Percentiles rank a stretch among this genome's conserved stretches.
phyloP scores from a whole-genome alignment of 53 echinoderm and acorn worm genomes.

The Pentamera pediparva region DNA sequence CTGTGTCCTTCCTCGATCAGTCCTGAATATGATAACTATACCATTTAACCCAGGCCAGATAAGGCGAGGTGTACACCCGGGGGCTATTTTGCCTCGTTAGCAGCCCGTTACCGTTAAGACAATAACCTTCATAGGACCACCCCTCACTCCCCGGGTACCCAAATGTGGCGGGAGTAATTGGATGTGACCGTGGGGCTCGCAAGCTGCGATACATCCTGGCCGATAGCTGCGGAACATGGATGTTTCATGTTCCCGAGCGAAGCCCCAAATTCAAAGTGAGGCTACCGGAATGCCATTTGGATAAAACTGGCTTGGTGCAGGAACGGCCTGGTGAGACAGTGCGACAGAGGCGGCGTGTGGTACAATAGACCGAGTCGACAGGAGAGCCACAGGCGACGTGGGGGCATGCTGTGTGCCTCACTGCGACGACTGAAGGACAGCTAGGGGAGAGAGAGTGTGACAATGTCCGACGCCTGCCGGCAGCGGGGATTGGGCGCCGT shows the following conservation, averaged over 20 bases:
- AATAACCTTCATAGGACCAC: constrained; percentile 3
- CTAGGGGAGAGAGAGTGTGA: constrained; percentile 4
- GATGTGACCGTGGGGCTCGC: neutral
- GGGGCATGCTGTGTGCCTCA: neutral
- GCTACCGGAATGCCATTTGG: constrained; percentile 15
- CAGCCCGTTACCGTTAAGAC: constrained; percentile 21
- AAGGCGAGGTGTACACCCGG: neutral
- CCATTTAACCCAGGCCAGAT: neutral
- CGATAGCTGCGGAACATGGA: constrained; percentile 2
- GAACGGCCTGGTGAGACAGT: too few relatives aligned
- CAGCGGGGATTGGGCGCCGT: constrained; percentile 15
- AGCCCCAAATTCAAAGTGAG: constrained; percentile 12
- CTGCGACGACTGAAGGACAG: neutral
- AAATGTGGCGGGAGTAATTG: neutral
- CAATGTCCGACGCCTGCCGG: constrained; percentile 31
- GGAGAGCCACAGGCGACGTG: too few relatives aligned
- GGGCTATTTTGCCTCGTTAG: constrained; percentile 13
- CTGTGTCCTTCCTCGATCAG: too few relatives aligned
- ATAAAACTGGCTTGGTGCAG: too few relatives aligned
- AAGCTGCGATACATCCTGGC: neutral
- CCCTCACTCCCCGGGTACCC: neutral
- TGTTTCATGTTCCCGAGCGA: constrained; percentile 22
- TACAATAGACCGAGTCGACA: too few relatives aligned
- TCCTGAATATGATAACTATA: neutral
- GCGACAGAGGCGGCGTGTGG: too few relatives aligned